Conservation (phyloP, 2,888 invertebrate genomes). For the Oligia strigilis region DNA sequence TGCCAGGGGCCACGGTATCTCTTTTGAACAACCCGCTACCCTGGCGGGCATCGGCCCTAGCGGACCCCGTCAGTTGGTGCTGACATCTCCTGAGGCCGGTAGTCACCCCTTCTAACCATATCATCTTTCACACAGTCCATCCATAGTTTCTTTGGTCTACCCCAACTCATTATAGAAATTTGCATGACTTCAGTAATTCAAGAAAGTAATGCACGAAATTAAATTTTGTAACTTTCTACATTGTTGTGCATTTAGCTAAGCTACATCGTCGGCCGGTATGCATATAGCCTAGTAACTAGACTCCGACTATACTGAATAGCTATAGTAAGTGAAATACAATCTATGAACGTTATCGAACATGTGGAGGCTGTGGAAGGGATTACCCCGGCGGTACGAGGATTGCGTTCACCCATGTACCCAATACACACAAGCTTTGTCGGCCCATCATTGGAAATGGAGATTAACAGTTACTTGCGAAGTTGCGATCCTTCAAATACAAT, state of each 20-base stretch:
- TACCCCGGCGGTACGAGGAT: slow-evolving; percentile 20
- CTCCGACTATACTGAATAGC: background rate
- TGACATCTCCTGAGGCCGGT: no score
- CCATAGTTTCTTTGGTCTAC: background rate
- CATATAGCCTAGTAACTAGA: background rate
- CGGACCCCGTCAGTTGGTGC: no score
- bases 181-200: background rate
- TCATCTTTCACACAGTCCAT: background rate
- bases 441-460: slow-evolving; percentile 56
- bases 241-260: background rate
- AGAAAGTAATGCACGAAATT: background rate
- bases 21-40: no score
- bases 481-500: slow-evolving; percentile 53
- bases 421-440: slow-evolving; percentile 49
- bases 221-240: background rate
- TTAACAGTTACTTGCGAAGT: slow-evolving; percentile 51
- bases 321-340: slow-evolving; percentile 46
- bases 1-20: no score
- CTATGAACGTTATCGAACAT: slow-evolving; percentile 36
- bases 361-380: slow-evolving; percentile 8
- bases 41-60: no score
- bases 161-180: background rate
- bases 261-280: background rate
- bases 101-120: background rate
- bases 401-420: slow-evolving; percentile 32